These are phyloP conservation scores for Lithobius niger DNA, from an alignment of 1,140 invertebrate species.

Conservation along the genomic window DNA sequence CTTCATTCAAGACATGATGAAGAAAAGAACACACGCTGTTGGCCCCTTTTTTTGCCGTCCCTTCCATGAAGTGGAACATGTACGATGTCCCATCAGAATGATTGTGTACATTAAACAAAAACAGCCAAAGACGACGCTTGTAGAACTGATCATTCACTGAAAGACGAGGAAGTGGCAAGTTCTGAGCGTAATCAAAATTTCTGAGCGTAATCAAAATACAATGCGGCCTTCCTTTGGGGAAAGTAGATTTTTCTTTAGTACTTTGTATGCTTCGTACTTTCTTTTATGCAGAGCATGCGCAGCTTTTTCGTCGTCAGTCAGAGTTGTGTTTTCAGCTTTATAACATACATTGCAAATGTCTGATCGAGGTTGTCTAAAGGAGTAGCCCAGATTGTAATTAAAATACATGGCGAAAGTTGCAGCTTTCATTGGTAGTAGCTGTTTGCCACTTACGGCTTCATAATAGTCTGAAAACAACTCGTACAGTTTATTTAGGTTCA, in stretches of 20 bases:
- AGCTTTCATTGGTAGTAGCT: background rate
- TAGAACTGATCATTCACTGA: background rate
- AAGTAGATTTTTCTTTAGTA: background rate
- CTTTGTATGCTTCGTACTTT: background rate
- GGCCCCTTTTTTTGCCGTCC: conserved; percentile 18
- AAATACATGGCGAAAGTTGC: background rate
- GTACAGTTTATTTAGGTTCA: background rate
- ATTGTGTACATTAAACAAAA: background rate
- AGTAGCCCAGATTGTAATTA: background rate
- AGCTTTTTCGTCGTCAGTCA: background rate
- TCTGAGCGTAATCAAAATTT: background rate
- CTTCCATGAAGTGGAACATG: conserved; percentile 9
- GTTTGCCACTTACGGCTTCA: background rate
- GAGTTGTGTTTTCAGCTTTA: background rate
- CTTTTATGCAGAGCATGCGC: background rate
- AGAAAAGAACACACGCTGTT: conserved; percentile 21
- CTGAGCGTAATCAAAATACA: too few relatives aligned
- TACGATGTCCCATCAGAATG: background rate
- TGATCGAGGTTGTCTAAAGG: background rate
- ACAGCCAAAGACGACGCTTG: background rate
- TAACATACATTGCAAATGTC: background rate
- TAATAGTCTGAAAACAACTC: background rate
- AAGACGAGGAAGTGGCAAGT: background rate
- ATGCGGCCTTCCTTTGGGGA: background rate
- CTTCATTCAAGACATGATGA: background rate